A percentile compares a stretch with the other conserved stretches of the same genome.
Evolutionary conservation across 1,140 invertebrate species (phyloP).

Genomic region (Sipha flava): DNA sequence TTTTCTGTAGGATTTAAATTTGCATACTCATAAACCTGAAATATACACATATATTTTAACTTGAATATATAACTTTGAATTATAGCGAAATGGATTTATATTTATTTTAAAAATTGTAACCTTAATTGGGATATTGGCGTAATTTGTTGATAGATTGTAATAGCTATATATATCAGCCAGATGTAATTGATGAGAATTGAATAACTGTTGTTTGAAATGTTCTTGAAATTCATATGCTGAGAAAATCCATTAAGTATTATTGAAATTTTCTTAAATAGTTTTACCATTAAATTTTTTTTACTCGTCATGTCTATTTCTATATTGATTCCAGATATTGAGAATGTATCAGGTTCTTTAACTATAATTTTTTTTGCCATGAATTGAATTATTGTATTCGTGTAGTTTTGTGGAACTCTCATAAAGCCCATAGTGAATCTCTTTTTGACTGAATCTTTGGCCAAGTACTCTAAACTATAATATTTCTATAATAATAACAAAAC

Average conservation of each 20-base stretch:
- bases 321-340: neutral
- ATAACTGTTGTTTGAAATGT: neutral
- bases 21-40: neutral
- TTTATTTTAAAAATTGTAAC: neutral
- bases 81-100: neutral
- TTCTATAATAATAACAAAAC: neutral
- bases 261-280: neutral
- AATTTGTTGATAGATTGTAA: neutral
- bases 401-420: neutral
- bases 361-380: neutral
- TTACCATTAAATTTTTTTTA: neutral
- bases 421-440: neutral
- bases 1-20: constrained; percentile 12
- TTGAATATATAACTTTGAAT: neutral
- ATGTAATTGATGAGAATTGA: neutral
- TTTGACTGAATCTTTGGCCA: neutral
- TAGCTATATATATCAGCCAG: neutral
- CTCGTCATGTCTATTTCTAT: constrained; percentile 2
- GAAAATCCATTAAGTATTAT: neutral
- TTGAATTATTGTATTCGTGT: neutral
- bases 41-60: neutral
- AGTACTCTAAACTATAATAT: neutral
- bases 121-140: neutral
- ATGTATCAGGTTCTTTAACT: neutral
- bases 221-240: neutral